These are phyloP conservation scores for Mustela erminea DNA, from an alignment of 2,797 vertebrate genomes.

Conservation along the genomic window DNA sequence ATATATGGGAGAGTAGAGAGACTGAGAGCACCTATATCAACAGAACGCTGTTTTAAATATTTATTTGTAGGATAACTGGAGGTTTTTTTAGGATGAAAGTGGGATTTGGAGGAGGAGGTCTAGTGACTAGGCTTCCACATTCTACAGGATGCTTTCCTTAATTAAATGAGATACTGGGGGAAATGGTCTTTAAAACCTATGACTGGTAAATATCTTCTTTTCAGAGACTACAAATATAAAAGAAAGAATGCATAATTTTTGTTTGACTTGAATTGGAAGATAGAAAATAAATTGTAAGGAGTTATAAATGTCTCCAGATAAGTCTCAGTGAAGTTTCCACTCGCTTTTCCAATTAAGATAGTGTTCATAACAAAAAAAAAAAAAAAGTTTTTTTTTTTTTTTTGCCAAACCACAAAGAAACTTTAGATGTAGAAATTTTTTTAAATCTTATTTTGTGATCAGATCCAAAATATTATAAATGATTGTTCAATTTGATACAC, in stretches of 20 bases:
- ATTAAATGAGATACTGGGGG: not conserved
- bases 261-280: constrained; percentile 65
- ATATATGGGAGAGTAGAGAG: not conserved
- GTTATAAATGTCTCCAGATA: constrained; percentile 56
- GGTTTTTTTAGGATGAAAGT: not conserved
- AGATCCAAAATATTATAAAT: constrained; percentile 64
- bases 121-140: not conserved
- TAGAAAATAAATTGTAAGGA: constrained; percentile 62
- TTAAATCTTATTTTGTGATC: constrained; percentile 49
- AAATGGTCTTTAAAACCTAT: constrained; percentile 52
- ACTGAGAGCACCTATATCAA: not conserved
- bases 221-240: constrained; percentile 33
- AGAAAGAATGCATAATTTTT: constrained; percentile 38
- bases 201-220: constrained; percentile 54
- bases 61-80: not conserved
- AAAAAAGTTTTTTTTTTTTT: constrained; percentile 26
- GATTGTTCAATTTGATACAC: constrained; percentile 51
- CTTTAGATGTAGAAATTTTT: constrained; percentile 69
- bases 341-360: constrained; percentile 80
- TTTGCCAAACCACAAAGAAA: constrained; percentile 76
- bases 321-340: constrained; percentile 78
- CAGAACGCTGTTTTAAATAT: not conserved
- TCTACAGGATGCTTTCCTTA: not conserved
- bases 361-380: constrained; percentile 54
- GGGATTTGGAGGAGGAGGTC: not conserved